A percentile compares a stretch with the other conserved stretches of the same genome.
phyloP scores from a whole-genome alignment of 2,888 invertebrate genomes.

The Polymixis lichenea region DNA sequence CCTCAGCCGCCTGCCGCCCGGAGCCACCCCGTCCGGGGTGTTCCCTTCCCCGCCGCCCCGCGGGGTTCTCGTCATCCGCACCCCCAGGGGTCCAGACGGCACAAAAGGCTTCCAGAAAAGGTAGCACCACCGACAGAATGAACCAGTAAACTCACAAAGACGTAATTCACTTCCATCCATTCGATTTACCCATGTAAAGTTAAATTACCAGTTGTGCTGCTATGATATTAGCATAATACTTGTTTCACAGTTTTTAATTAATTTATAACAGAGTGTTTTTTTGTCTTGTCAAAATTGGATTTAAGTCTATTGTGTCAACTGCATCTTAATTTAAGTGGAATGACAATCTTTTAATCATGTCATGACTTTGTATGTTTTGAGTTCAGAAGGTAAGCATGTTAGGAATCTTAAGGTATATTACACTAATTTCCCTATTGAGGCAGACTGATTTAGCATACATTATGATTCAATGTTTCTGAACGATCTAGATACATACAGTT shows the following conservation, averaged over 20 bases:
- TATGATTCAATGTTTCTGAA: conserved; percentile 41
- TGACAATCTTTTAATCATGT: conserved; percentile 14
- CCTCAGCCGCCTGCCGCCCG: conserved; percentile 82
- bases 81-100: conserved; percentile 95
- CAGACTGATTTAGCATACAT: conserved; percentile 58
- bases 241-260: conserved; percentile 69
- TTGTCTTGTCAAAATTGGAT: conserved; percentile 34
- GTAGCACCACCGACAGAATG: conserved; percentile 79
- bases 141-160: conserved; percentile 66
- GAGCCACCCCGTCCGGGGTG: conserved; percentile 79
- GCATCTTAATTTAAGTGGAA: conserved; percentile 28
- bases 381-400: conserved; percentile 9
- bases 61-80: conserved; percentile 91
- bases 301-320: conserved; percentile 27
- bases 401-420: conserved; percentile 6
- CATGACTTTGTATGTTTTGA: conserved; percentile 1
- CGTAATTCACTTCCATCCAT: conserved; percentile 77
- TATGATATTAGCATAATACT: conserved; percentile 61
- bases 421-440: conserved; percentile 35
- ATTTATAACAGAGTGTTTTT: conserved; percentile 33
- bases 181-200: conserved; percentile 63
- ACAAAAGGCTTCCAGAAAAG: conserved; percentile 89
- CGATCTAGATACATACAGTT: conserved; percentile 44
- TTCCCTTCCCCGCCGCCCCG: conserved; percentile 87
- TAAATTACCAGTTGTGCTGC: conserved; percentile 64